phyloP scores from a whole-genome alignment of 2,888 invertebrate species.

The Aricia artaxerxes region DNA sequence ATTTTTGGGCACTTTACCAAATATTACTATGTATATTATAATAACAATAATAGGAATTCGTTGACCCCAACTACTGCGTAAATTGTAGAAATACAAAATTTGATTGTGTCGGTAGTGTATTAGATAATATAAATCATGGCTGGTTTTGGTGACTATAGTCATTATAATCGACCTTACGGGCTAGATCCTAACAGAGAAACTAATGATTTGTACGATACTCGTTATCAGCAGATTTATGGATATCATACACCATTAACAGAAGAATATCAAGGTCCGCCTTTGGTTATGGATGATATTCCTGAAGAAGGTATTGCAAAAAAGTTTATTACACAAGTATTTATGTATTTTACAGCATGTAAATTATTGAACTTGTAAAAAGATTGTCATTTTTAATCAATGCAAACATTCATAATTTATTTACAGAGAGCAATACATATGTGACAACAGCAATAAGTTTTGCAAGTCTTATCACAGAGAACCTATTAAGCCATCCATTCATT shows the following conservation, averaged over 20 bases:
- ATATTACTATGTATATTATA: not conserved
- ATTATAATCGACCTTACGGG: slow-evolving; percentile 70
- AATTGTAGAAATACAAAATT: slow-evolving; percentile 34
- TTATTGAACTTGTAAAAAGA: not conserved
- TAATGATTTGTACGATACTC: slow-evolving; percentile 72
- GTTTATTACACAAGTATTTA: not conserved
- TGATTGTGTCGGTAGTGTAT: slow-evolving; percentile 34
- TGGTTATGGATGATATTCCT: slow-evolving; percentile 70
- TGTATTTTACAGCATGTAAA: slow-evolving; percentile 2
- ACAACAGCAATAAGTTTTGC: slow-evolving; percentile 90
- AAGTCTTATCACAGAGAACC: slow-evolving; percentile 92
- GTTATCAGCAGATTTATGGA: slow-evolving; percentile 76
- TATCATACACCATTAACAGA: slow-evolving; percentile 73
- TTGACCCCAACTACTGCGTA: not conserved
- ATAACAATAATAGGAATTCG: not conserved
- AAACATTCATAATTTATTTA: slow-evolving; percentile 42
- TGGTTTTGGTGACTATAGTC: slow-evolving; percentile 71
- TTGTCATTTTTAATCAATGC: not conserved
- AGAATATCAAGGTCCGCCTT: slow-evolving; percentile 74
- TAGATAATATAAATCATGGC: slow-evolving; percentile 60
- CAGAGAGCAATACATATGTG: slow-evolving; percentile 83
- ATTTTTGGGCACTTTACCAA: slow-evolving; percentile 25
- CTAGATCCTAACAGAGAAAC: slow-evolving; percentile 71
- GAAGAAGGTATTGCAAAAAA: slow-evolving; percentile 62
- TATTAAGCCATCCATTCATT: slow-evolving; percentile 96